Evolutionary conservation across 53 echinoderm and acorn worm genomes (phyloP).

Genomic region (Arbacia lixula): DNA sequence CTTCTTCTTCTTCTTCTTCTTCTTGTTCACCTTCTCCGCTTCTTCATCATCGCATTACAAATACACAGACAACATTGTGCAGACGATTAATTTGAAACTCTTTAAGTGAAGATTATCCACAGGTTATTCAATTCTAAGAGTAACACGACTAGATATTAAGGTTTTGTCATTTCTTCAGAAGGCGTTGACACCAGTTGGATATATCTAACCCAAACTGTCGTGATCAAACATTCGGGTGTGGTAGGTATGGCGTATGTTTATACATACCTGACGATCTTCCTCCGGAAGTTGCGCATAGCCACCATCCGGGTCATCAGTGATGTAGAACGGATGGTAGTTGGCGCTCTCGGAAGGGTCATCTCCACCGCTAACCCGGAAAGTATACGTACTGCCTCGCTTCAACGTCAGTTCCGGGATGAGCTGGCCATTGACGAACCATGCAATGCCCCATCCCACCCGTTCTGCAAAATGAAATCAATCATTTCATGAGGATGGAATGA

Average conservation of each 20-base stretch:
- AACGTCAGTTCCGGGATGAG: constrained; percentile 81
- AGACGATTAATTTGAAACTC: too few species aligned
- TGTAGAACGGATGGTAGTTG: constrained; percentile 92
- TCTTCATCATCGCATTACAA: too few species aligned
- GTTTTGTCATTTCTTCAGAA: too few species aligned
- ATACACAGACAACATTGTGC: too few species aligned
- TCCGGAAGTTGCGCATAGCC: constrained; percentile 68
- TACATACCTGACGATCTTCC: constrained; percentile 66
- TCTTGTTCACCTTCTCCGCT: not conserved
- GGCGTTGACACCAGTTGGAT: too few species aligned
- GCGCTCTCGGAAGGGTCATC: constrained; percentile 54
- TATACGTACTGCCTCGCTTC: constrained; percentile 75
- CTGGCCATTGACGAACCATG: constrained; percentile 75
- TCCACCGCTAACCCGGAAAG: constrained; percentile 79
- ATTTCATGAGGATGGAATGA: not conserved
- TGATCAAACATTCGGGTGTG: too few species aligned
- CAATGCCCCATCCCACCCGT: constrained; percentile 78
- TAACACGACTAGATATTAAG: too few species aligned
- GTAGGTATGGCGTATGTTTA: not conserved
- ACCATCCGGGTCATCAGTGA: constrained; percentile 77
- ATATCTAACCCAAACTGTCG: too few species aligned
- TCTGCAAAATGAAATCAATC: too few species aligned
- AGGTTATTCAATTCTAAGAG: too few species aligned
- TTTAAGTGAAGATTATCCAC: too few species aligned
- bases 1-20: not conserved